These are phyloP conservation scores for Ylistrum balloti DNA, from an alignment of 1,140 invertebrate species.

Conservation along the genomic window DNA sequence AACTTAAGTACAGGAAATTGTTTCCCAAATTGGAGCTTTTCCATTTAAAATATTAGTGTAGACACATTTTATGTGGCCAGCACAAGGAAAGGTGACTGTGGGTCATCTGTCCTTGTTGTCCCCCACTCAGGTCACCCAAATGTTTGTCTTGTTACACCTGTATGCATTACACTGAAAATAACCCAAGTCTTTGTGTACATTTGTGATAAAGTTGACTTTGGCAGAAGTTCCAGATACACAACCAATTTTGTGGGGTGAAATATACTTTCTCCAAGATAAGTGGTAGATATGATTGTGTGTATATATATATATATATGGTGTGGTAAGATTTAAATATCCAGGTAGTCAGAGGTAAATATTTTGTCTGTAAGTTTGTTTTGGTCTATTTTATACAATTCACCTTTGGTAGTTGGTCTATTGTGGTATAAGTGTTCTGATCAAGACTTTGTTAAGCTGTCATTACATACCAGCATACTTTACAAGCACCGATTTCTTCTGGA, in stretches of 20 bases:
- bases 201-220: background rate
- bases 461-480: background rate
- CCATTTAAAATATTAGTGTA: background rate
- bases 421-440: background rate
- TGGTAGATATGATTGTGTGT: background rate
- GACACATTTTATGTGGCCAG: background rate
- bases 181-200: background rate
- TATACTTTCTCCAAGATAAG: background rate
- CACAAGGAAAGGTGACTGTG: background rate
- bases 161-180: background rate
- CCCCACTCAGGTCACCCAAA: background rate
- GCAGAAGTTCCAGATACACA: background rate
- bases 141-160: background rate
- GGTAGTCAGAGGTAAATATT: background rate
- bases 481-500: background rate
- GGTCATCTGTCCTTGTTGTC: background rate
- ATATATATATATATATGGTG: background rate
- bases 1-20: no score
- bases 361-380: background rate
- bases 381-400: background rate
- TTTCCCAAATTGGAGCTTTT: background rate
- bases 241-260: conserved; percentile 22
- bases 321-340: background rate
- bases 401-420: background rate
- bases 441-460: background rate